Evolutionary conservation across 2,888 invertebrate species (phyloP), one percentile per base, ranked within the genome.

Genomic region (Torymus tubicola): DNA sequence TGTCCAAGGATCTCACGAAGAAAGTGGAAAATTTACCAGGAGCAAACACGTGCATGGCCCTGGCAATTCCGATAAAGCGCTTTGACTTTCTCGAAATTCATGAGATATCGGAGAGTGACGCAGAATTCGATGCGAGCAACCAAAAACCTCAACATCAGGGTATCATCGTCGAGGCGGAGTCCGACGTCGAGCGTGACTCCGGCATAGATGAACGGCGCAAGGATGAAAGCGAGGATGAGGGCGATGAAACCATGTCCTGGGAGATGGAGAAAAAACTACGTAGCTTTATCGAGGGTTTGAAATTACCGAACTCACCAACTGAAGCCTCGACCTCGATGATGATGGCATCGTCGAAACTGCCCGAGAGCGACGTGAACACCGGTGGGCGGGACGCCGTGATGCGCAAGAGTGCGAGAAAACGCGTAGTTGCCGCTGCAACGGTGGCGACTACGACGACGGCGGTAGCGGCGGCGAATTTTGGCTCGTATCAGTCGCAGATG

Each of bases 181-280:
- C 93, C 0, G 94, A 94, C 84, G 89, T 92, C 57, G 93, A 94
- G 85, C 93, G 93, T 92, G 94, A 94, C n/a, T 68, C 80, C 87
- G 91, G 91, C 84, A 90, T 92, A 0, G 90, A 91, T 70, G 92
- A 70, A 14, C 55, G 14, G 2, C 52, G 58, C 58, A 18, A n/a
- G 58, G 68, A 69, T 31, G 84, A 74, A 60, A 80, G 53, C 69
- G 89, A 75, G 89, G 90, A 74, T 21, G 67, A 64, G 50, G 58
- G 21, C 4, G 78, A 70, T 2, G 69, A 73, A 14, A 74, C 84
- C 76, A 88, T 90, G 85, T 86, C 88, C 0, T 85, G 81, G 58
- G 88, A 91, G 16, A 87, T 87, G 10, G 90, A 90, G 71, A 86
- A 86, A 50, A 88, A 89, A 68, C 80, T 90, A 55, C 83, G 90